Base-by-base conservation (phyloP, 2,888 invertebrate species). In the Uloborus plumipes region DNA sequence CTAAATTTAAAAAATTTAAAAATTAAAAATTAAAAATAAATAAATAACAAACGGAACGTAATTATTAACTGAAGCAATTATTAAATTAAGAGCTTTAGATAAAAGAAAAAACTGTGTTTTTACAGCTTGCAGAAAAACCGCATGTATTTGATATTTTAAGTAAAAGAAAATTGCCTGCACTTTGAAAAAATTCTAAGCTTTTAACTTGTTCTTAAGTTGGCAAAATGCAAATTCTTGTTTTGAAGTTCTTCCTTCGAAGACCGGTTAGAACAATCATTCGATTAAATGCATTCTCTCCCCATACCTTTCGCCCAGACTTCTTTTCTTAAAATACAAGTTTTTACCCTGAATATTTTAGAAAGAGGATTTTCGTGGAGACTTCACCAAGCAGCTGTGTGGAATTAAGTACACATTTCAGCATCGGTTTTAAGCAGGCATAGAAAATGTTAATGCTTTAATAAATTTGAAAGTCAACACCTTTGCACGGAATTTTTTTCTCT, bases 401-500 rank as follows among this genome's bases (percentile, higher is more conserved):
- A 81, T 81, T 81, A 81, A 81, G 80, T 74, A 81, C 80, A 81
- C 80, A 81, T 81, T 81, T 81, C 64, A 74, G 80, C 80, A 74
- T 74, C 70, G 55, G 69, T 75, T 81, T 80, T 74, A 81, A 74
- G 80, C 70, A 74, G 74, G 82, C 75, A 82, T 72, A 72, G 76
- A 82, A 82, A 82, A 76, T 72, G 82, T 82, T 82, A 75, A 82
- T 76, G 82, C 82, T 71, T 82, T 82, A 82, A 82, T 82, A 82
- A 82, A 82, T 82, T 82, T 82, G 82, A 82, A 82, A 82, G 82
- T 82, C 82, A 82, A 82, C 82, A 82, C 82, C 82, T 76, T 51
- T 76, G 74, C 80, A 47, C 13, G 72, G 58, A 64, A 62, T 78
- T 53, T 65, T 65, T 64, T 58, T 31, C 18, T 13, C 47, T 55